These are phyloP conservation scores for Orchestes rusci DNA, from an alignment of 2,888 invertebrate genomes.

Conservation along the genomic window DNA sequence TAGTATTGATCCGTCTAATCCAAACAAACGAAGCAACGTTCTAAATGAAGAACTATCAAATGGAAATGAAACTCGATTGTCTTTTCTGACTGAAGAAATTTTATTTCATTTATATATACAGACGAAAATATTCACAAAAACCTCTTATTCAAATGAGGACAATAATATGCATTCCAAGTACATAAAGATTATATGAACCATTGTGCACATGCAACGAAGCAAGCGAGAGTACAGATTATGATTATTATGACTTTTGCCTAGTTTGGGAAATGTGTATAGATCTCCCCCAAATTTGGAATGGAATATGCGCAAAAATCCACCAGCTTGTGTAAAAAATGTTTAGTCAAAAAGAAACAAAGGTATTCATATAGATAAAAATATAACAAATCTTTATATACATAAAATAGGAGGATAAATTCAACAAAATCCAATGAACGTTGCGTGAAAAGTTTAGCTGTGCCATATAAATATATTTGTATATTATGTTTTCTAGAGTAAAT, in stretches of 20 bases:
- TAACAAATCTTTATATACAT: slow-evolving; percentile 25
- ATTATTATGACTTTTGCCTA: slow-evolving; percentile 7
- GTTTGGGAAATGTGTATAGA: not conserved
- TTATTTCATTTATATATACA: slow-evolving; percentile 36
- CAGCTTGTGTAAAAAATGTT: too few relatives aligned
- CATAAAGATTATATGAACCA: slow-evolving; percentile 48
- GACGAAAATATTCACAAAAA: slow-evolving; percentile 37
- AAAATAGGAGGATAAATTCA: slow-evolving; percentile 17
- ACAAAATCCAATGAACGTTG: slow-evolving; percentile 18
- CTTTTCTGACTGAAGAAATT: slow-evolving; percentile 20
- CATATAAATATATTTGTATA: slow-evolving; percentile 14
- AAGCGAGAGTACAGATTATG: slow-evolving; percentile 27
- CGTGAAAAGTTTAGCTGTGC: slow-evolving; percentile 12
- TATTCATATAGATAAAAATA: slow-evolving; percentile 13
- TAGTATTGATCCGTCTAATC: too few relatives aligned
- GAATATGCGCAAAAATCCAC: not conserved
- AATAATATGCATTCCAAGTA: slow-evolving; percentile 30
- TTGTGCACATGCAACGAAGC: slow-evolving; percentile 35
- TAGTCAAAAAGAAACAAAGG: slow-evolving; percentile 2
- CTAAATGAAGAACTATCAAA: too few relatives aligned
- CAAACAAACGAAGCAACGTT: too few relatives aligned
- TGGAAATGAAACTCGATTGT: too few relatives aligned
- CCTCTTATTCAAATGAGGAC: slow-evolving; percentile 30
- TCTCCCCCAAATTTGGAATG: not conserved
- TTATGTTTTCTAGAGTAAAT: slow-evolving; percentile 11